Conservation (phyloP, 2,113 vertebrate genomes). For the Myotis davidii region DNA sequence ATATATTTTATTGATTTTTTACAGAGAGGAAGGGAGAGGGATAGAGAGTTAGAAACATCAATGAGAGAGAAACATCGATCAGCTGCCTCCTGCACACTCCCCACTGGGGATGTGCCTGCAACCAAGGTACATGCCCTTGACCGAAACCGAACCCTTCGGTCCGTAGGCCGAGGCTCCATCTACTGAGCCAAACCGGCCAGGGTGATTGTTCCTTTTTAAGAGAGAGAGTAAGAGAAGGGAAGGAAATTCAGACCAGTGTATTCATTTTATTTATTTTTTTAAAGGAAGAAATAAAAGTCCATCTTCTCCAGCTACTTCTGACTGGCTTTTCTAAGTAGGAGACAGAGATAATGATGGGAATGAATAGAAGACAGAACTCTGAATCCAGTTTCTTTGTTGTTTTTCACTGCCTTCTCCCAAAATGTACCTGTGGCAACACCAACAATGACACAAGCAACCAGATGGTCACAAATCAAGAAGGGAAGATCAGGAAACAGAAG, state of each 20-base stretch:
- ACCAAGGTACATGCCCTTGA: no score
- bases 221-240: not conserved
- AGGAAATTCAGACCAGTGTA: conserved; percentile 10
- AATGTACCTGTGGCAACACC: not conserved
- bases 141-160: no score
- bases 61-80: no score
- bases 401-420: not conserved
- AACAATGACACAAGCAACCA: not conserved
- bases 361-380: not conserved
- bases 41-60: no score
- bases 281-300: conserved; percentile 71
- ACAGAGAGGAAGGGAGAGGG: no score
- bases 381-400: not conserved
- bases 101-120: no score
- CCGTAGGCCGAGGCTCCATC: no score
- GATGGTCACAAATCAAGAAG: not conserved
- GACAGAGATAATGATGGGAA: not conserved
- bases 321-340: conserved; percentile 45
- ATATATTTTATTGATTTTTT: no score
- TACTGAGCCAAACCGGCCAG: no score
- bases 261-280: conserved; percentile 68
- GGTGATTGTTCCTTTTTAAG: not conserved
- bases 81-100: no score
- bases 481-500: not conserved
- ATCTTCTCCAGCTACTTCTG: conserved; percentile 23